phyloP scores from a whole-genome alignment of 2,888 invertebrate genomes.

The Apodemia mormo region DNA sequence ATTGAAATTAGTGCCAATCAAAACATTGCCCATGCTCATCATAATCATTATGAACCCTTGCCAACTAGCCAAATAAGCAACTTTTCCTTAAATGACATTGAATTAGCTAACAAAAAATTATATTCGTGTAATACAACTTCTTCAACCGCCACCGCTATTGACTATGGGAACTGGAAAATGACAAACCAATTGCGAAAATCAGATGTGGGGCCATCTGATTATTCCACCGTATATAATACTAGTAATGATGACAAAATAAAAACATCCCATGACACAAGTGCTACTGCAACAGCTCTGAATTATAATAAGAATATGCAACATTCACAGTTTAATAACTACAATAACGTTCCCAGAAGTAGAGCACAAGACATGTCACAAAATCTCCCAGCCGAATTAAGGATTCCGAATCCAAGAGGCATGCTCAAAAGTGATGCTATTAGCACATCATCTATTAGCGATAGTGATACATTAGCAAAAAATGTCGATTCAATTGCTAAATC shows the following conservation, averaged over 20 bases:
- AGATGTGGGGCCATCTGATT: slow-evolving; percentile 65
- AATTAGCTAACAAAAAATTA: slow-evolving; percentile 69
- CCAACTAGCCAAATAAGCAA: slow-evolving; percentile 56
- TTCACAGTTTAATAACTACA: slow-evolving; percentile 63
- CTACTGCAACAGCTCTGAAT: slow-evolving; percentile 50
- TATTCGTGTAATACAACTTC: slow-evolving; percentile 58
- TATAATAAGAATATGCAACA: slow-evolving; percentile 67
- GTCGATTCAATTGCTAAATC: slow-evolving; percentile 55
- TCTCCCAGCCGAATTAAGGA: slow-evolving; percentile 62
- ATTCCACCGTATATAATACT: slow-evolving; percentile 57
- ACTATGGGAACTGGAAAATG: slow-evolving; percentile 74
- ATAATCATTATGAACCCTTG: slow-evolving; percentile 62
- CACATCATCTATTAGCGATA: slow-evolving; percentile 47
- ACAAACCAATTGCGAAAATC: slow-evolving; percentile 61
- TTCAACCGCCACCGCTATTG: slow-evolving; percentile 54
- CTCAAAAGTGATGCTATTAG: slow-evolving; percentile 58
- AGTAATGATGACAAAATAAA: slow-evolving; percentile 61
- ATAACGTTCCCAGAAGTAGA: slow-evolving; percentile 58
- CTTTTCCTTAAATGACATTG: slow-evolving; percentile 72
- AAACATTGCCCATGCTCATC: slow-evolving; percentile 64
- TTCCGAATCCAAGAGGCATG: slow-evolving; percentile 68
- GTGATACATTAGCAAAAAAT: slow-evolving; percentile 54
- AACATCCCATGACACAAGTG: slow-evolving; percentile 45
- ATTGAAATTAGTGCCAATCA: slow-evolving; percentile 54
- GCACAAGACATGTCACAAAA: slow-evolving; percentile 63